Base-by-base conservation (phyloP, 2,888 invertebrate genomes). In the Agonum fuliginosum region DNA sequence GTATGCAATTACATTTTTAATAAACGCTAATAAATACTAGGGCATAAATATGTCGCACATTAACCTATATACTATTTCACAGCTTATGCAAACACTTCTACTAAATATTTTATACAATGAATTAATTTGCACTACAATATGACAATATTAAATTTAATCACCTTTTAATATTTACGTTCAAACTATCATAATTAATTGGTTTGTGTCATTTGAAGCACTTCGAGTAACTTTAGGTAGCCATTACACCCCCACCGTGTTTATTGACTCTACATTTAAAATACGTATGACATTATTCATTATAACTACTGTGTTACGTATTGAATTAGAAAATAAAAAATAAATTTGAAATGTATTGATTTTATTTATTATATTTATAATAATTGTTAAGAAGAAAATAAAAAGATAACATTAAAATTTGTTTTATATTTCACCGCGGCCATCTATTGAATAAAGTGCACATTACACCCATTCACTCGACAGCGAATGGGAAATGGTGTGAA, bases 171-270 rank as follows among this genome's bases (percentile, higher is more conserved):
- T 69, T 77, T 77, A 54, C 19, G 70, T 58, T 41, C 70, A 77
- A 77, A 70, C 77, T 70, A 58, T 70, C 77, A 77, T 77, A 70
- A 77, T 77, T 69, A 77, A 77, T 70, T 54, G 48, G 77, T 77
- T 77, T 77, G 83, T 82, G 81, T 81, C 82, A 83, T 83, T 83
- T 82, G 82, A 82, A 83, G 80, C 84, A 83, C 84, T 84, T 84
- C 84, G 81, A 82, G 82, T 83, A 84, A 84, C 84, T 83, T 84
- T 84, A 82, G 84, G 86, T 84, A 84, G 87, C 87, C 87, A 87
- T 87, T 86, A 84, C 85, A 85, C 86, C 86, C 86, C 86, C 86
- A 86, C 85, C 82, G 81, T 80, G 80, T 75, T 67, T 77, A 75
- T 77, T 77, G 77, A 77, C 77, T 77, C 37, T 41, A 54, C 43